Percentiles rank a stretch among this genome's conserved stretches.
These are phyloP conservation scores for Leptinotarsa tumamoca DNA, from an alignment of 2,888 invertebrate species.

Conservation along the genomic window DNA sequence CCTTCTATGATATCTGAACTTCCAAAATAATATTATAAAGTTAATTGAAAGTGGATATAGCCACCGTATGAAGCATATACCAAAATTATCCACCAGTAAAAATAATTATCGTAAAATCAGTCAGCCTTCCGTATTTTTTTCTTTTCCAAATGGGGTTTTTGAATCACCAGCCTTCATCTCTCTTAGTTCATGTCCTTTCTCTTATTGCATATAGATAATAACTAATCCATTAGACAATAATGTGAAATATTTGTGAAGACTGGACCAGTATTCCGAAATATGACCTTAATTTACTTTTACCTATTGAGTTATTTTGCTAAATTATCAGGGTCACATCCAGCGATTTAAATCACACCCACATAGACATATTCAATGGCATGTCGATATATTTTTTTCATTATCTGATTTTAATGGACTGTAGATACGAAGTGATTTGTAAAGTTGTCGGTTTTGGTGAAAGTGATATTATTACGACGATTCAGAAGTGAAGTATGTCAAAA, in stretches of 20 bases:
- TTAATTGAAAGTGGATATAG: too few relatives aligned
- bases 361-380: not conserved
- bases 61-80: too few relatives aligned
- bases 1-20: too few relatives aligned
- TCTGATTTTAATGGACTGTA: not conserved
- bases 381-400: not conserved
- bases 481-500: too few relatives aligned
- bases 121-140: not conserved
- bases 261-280: not conserved
- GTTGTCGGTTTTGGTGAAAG: not conserved
- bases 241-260: constrained; percentile 4
- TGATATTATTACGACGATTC: too few relatives aligned
- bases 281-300: constrained; percentile 13
- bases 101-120: not conserved
- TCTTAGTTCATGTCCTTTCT: not conserved
- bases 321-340: constrained; percentile 2
- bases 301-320: constrained; percentile 3
- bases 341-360: constrained; percentile 11
- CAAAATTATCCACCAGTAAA: constrained; percentile 4
- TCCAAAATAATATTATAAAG: too few relatives aligned
- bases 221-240: not conserved
- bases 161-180: constrained; percentile 5
- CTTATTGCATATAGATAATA: not conserved
- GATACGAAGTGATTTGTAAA: not conserved
- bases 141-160: not conserved